Conservation (phyloP, 2,113 vertebrate species). For the Oophaga pumilio region DNA sequence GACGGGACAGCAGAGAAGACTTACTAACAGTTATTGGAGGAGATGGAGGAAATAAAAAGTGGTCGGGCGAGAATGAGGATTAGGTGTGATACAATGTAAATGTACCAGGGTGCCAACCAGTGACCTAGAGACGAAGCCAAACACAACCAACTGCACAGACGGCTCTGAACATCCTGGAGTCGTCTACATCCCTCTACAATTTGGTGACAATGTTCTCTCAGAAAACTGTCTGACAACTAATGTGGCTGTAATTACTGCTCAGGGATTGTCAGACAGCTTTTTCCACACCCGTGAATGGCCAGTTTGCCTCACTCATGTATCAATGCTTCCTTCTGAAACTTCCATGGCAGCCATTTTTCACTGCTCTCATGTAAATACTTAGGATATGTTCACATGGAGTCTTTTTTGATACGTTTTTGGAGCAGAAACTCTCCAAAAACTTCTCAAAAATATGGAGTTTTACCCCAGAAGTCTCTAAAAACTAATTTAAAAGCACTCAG, state of each 20-base stretch:
- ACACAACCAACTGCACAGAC: not conserved
- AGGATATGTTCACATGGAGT: too few species aligned
- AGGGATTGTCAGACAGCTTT: not conserved
- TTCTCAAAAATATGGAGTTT: too few species aligned
- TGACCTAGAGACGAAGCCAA: not conserved
- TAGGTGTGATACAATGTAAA: not conserved
- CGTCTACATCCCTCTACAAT: not conserved
- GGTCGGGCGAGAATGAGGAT: not conserved
- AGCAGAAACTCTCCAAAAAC: too few species aligned
- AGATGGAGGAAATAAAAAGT: not conserved
- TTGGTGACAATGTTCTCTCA: too few species aligned
- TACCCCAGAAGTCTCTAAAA: too few species aligned
- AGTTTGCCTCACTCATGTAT: too few species aligned
- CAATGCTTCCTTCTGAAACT: too few species aligned
- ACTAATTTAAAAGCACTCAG: too few species aligned
- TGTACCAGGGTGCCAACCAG: not conserved
- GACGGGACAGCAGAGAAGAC: not conserved
- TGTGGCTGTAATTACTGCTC: not conserved
- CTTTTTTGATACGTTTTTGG: too few species aligned
- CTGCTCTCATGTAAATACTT: too few species aligned
- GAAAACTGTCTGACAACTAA: not conserved
- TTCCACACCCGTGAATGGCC: not conserved
- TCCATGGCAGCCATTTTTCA: too few species aligned
- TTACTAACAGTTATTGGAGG: not conserved
- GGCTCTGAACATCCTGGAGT: not conserved